A percentile compares a stretch with the other conserved stretches of the same genome.
Conservation (phyloP, 1,140 invertebrate species). For the Eubasilissa regina region DNA sequence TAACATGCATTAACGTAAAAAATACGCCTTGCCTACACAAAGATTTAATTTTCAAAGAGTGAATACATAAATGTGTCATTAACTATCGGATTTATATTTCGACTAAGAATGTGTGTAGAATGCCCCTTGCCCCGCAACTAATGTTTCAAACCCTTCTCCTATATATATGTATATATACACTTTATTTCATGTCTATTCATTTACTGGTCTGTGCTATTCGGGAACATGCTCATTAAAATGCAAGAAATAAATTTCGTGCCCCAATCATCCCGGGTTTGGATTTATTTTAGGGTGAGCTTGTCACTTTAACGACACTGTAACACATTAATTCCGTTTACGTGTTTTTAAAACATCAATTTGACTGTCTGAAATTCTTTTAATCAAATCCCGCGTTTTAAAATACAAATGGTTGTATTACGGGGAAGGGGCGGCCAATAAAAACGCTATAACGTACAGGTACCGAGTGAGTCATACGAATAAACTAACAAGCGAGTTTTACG, state of each 20-base stretch:
- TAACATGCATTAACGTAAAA: too few species aligned
- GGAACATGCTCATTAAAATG: constrained; percentile 28
- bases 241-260: constrained; percentile 2
- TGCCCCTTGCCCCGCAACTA: too few species aligned
- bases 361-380: constrained; percentile 54
- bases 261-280: constrained; percentile 12
- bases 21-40: too few species aligned
- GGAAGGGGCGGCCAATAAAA: constrained; percentile 35
- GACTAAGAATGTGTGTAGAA: too few species aligned
- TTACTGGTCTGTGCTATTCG: too few species aligned
- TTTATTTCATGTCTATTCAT: too few species aligned
- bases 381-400: constrained; percentile 48
- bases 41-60: too few species aligned
- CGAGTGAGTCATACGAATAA: constrained; percentile 42
- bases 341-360: constrained; percentile 54
- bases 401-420: constrained; percentile 52
- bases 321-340: constrained; percentile 53
- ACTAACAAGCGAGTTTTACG: constrained; percentile 32
- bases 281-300: constrained; percentile 20
- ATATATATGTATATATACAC: too few species aligned
- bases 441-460: constrained; percentile 29
- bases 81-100: too few species aligned
- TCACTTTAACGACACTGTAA: constrained; percentile 23
- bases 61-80: too few species aligned
- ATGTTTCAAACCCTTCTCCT: too few species aligned